Evolutionary conservation across 1,140 invertebrate genomes (phyloP).

Genomic region (Nylanderia fulva): DNA sequence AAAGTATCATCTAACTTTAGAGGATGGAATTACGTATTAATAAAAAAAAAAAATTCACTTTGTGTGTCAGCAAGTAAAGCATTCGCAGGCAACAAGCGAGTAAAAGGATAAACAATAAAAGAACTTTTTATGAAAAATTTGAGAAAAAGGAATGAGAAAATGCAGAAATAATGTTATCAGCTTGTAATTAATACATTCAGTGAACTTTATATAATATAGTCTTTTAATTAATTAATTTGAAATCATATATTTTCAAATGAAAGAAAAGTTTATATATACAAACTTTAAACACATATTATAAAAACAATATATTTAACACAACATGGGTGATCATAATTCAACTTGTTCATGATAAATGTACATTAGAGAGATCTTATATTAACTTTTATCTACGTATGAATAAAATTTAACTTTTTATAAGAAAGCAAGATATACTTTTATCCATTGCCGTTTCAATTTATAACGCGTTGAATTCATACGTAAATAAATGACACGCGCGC

Average conservation of each 20-base stretch:
- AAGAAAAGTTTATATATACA: not conserved
- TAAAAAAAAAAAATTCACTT: conserved; percentile 3
- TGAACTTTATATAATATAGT: not conserved
- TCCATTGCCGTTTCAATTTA: conserved; percentile 10
- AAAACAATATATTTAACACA: not conserved
- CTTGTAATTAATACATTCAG: not conserved
- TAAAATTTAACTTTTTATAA: conserved; percentile 11
- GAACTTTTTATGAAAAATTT: not conserved
- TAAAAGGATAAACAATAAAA: not conserved
- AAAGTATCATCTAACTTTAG: conserved; percentile 22
- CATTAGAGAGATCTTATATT: too few species aligned
- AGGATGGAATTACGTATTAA: not conserved
- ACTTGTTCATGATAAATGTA: not conserved
- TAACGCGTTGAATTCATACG: not conserved
- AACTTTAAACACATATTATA: not conserved
- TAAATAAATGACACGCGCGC: conserved; percentile 31
- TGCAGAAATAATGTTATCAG: not conserved
- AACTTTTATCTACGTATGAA: not conserved
- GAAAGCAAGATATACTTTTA: not conserved
- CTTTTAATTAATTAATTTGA: not conserved
- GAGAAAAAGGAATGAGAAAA: not conserved
- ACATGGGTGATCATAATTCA: not conserved
- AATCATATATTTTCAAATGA: not conserved
- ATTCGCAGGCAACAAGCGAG: not conserved
- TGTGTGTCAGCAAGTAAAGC: not conserved